phyloP scores from a whole-genome alignment of 2,113 vertebrate genomes.

The Ctenomys sociabilis region DNA sequence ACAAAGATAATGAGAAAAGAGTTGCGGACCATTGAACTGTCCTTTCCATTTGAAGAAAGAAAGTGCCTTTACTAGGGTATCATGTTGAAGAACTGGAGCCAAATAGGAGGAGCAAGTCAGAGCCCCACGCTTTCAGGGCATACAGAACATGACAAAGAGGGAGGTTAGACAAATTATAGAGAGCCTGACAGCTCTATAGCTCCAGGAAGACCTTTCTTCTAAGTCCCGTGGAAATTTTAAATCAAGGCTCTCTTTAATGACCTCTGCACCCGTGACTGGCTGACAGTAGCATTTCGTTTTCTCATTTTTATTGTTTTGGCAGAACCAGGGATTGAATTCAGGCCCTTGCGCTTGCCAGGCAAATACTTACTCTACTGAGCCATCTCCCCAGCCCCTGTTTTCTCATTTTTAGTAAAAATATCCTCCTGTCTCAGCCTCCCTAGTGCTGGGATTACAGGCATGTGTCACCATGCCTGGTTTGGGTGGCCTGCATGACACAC shows the following conservation, averaged over 20 bases:
- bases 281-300: not conserved
- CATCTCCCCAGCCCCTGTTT: no score
- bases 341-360: no score
- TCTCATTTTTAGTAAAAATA: no score
- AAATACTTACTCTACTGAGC: no score
- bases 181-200: not conserved
- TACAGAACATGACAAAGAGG: not conserved
- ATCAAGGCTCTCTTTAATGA: not conserved
- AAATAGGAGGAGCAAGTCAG: not conserved
- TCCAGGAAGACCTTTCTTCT: not conserved
- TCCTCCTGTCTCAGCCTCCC: no score
- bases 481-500: no score
- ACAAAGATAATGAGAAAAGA: not conserved
- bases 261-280: not conserved
- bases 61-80: not conserved
- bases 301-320: no score
- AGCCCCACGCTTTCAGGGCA: not conserved
- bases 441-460: no score
- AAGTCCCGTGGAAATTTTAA: not conserved
- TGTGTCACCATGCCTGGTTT: no score
- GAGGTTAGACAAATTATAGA: not conserved
- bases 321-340: no score
- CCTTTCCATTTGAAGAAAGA: not conserved
- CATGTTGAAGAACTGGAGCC: not conserved
- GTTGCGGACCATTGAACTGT: not conserved